A percentile compares a stretch with the other conserved stretches of the same genome.
Conservation (phyloP, 2,113 vertebrate genomes). For the Ammodytes dubius region DNA sequence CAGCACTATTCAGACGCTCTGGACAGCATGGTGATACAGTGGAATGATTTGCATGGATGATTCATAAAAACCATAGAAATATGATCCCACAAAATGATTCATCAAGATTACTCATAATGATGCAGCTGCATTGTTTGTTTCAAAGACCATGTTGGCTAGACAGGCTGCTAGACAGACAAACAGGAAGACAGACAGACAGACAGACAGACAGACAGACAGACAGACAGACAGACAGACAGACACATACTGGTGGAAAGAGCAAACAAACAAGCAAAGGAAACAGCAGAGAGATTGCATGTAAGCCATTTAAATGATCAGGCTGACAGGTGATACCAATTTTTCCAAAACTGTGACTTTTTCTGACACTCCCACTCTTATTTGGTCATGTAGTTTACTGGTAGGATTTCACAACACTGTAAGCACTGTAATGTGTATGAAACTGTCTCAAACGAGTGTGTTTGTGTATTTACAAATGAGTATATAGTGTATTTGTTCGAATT, state of each 20-base stretch:
- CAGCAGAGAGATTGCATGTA: neutral
- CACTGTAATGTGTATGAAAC: too few species aligned
- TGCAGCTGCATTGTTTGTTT: slow-evolving; percentile 39
- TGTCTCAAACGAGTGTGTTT: too few species aligned
- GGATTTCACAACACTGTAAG: too few species aligned
- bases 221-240: slow-evolving; percentile 9
- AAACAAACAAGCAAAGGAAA: neutral
- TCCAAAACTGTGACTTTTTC: too few species aligned
- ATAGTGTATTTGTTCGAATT: too few species aligned
- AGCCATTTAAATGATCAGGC: neutral
- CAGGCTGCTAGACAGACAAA: slow-evolving; percentile 7
- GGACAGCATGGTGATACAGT: slow-evolving; percentile 29
- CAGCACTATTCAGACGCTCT: slow-evolving; percentile 28
- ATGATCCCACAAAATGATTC: slow-evolving; percentile 24
- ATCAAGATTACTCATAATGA: slow-evolving; percentile 29
- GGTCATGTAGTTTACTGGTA: too few species aligned
- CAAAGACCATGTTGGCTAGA: neutral
- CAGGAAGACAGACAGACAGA: slow-evolving; percentile 25
- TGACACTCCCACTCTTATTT: too few species aligned
- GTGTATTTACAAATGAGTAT: too few species aligned
- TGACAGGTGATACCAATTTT: neutral
- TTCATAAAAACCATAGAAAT: slow-evolving; percentile 45
- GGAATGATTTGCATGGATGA: slow-evolving; percentile 37
- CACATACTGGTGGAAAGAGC: neutral
- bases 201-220: slow-evolving; percentile 12